Evolutionary conservation across 2,113 vertebrate species (phyloP).

Genomic region (Microcebus jonahi): DNA sequence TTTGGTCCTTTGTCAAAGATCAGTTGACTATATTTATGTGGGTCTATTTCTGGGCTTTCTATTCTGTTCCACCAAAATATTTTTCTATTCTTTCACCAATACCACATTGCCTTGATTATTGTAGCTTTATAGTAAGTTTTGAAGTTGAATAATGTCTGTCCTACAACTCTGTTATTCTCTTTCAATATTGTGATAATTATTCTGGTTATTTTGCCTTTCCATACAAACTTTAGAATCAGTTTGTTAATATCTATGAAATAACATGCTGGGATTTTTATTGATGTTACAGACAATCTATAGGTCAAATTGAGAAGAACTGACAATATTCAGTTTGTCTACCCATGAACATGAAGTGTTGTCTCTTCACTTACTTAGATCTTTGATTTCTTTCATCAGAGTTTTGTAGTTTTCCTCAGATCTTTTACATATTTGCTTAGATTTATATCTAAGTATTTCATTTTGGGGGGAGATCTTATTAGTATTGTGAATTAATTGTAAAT

Average conservation of each 20-base stretch:
- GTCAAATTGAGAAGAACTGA: background rate
- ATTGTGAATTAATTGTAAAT: background rate
- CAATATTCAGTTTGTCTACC: background rate
- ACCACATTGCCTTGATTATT: background rate
- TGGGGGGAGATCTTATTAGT: background rate
- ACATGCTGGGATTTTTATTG: background rate
- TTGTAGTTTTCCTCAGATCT: background rate
- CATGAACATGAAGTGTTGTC: background rate
- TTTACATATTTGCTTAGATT: background rate
- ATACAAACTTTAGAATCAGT: background rate
- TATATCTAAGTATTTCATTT: background rate
- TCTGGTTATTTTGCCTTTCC: background rate
- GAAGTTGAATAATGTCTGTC: background rate
- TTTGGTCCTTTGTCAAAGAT: background rate
- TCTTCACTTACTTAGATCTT: background rate
- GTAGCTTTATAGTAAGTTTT: background rate
- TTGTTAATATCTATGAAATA: background rate
- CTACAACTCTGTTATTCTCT: background rate
- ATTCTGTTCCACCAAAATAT: background rate
- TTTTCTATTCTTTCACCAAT: background rate
- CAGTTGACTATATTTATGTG: background rate
- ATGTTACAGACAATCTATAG: background rate
- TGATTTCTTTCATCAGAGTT: background rate
- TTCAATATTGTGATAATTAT: background rate
- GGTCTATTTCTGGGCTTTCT: background rate